Evolutionary conservation across 1,140 invertebrate genomes (phyloP).

Genomic region (Hycleus phaleratus): DNA sequence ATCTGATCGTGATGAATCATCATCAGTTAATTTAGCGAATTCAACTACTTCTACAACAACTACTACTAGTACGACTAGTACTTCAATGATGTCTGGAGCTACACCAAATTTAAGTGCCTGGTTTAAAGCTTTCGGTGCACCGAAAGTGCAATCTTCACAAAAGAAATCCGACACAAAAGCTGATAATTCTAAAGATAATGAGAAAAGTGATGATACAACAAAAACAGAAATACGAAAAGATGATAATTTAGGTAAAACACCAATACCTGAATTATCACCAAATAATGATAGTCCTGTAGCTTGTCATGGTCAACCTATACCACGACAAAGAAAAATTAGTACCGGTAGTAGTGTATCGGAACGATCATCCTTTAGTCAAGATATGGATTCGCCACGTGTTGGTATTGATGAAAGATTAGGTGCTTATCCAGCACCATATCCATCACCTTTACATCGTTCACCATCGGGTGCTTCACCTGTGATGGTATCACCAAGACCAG

Average conservation of each 20-base stretch:
- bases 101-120: conserved; percentile 82
- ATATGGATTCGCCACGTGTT: conserved; percentile 58
- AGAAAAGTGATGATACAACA: conserved; percentile 37
- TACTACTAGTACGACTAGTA: too few relatives aligned
- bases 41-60: not conserved
- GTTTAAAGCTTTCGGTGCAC: conserved; percentile 84
- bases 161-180: conserved; percentile 42
- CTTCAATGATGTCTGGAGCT: conserved; percentile 37
- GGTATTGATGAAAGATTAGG: conserved; percentile 50
- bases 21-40: not conserved
- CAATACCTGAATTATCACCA: conserved; percentile 35
- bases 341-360: conserved; percentile 67
- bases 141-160: conserved; percentile 45
- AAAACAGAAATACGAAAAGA: conserved; percentile 1
- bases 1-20: conserved; percentile 1
- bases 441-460: conserved; percentile 53
- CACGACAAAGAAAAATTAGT: conserved; percentile 55
- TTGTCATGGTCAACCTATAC: conserved; percentile 46
- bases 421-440: conserved; percentile 55
- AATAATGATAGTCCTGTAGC: conserved; percentile 42
- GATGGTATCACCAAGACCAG: conserved; percentile 42
- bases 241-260: conserved; percentile 16
- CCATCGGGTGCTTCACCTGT: conserved; percentile 48
- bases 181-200: conserved; percentile 40
- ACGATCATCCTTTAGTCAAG: conserved; percentile 65